Conservation (phyloP, 2,797 vertebrate genomes). For the Microchirus variegatus region DNA sequence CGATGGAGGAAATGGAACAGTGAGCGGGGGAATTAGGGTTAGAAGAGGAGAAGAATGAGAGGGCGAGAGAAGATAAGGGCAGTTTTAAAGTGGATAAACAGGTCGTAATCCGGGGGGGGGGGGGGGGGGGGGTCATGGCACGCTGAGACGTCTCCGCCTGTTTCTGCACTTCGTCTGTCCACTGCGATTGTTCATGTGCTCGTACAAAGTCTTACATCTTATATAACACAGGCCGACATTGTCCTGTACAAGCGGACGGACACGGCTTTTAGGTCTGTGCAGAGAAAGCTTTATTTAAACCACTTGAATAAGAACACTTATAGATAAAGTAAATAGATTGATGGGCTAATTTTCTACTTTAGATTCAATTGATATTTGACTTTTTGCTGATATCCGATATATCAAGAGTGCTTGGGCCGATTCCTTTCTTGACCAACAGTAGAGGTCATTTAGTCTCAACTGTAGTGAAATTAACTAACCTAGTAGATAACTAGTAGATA, state of each 20-base stretch:
- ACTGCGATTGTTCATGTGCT: not conserved
- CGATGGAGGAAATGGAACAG: not conserved
- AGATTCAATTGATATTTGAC: too few species aligned
- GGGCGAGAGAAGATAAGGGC: slow-evolving; percentile 13
- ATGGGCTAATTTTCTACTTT: too few species aligned
- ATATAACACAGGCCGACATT: not conserved
- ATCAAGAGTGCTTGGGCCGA: too few species aligned
- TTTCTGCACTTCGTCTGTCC: slow-evolving; percentile 13
- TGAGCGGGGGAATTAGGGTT: not conserved
- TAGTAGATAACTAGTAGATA: too few species aligned
- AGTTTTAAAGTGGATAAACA: not conserved
- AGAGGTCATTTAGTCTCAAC: too few species aligned
- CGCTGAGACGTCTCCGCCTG: slow-evolving; percentile 25
- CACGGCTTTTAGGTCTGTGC: not conserved
- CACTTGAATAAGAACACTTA: too few species aligned
- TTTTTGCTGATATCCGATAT: too few species aligned
- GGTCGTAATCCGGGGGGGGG: too few species aligned
- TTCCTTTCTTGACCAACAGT: too few species aligned
- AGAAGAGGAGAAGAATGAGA: not conserved
- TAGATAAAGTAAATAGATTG: too few species aligned
- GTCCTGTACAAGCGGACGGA: not conserved
- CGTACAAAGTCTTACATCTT: not conserved
- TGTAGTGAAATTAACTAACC: too few species aligned
- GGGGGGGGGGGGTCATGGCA: slow-evolving; percentile 20
- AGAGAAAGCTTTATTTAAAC: not conserved